Conservation (phyloP, 92 coral and sea anemone genomes). For the Phenganax marumi region DNA sequence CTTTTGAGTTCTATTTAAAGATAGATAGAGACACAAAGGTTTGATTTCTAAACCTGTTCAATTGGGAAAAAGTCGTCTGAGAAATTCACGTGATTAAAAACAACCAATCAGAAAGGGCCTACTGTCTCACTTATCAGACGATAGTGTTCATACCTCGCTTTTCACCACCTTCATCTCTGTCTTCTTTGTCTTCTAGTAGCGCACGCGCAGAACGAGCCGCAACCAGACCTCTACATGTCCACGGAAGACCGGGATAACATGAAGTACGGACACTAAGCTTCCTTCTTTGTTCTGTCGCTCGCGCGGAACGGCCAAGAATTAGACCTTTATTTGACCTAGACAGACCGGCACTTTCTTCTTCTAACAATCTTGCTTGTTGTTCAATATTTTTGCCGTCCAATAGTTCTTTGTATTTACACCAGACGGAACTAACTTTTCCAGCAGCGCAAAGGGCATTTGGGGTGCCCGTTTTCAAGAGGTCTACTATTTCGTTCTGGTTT, state of each 20-base stretch:
- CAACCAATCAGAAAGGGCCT: too few species aligned
- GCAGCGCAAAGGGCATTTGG: background rate
- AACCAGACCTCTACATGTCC: background rate
- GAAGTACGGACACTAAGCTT: background rate
- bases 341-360: background rate
- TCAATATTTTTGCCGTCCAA: background rate
- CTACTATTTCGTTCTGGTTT: background rate
- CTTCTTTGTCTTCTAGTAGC: background rate
- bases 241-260: slow-evolving; percentile 14
- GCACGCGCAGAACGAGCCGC: background rate
- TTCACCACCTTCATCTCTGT: background rate
- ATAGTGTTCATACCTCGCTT: background rate
- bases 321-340: too few species aligned
- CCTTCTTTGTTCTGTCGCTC: background rate
- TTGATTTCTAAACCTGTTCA: too few species aligned
- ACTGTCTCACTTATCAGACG: too few species aligned
- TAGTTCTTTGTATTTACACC: slow-evolving; percentile 25
- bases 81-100: too few species aligned
- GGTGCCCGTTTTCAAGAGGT: background rate
- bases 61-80: too few species aligned
- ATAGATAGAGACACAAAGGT: too few species aligned
- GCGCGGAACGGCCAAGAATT: background rate
- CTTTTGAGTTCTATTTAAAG: too few species aligned
- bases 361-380: background rate
- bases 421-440: background rate